Evolutionary conservation across 2,113 vertebrate genomes (phyloP).

Genomic region (Tragelaphus buxtoni): DNA sequence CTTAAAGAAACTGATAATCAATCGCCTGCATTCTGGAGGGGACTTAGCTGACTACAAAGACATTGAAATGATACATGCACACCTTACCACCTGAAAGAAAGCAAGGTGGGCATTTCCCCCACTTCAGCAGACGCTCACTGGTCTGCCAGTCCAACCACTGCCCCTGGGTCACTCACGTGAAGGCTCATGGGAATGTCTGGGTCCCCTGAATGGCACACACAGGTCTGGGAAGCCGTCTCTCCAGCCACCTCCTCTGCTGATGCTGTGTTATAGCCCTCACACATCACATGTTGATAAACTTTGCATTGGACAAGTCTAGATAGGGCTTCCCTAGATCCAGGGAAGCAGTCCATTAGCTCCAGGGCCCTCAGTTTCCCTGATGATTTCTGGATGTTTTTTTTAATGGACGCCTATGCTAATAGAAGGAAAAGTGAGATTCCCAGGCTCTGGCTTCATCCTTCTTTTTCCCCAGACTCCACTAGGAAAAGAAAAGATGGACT

Average conservation of each 20-base stretch:
- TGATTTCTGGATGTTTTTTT: neutral
- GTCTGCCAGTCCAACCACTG: neutral
- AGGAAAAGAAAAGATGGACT: neutral
- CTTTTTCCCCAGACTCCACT: neutral
- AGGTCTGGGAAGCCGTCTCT: neutral
- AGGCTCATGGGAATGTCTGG: neutral
- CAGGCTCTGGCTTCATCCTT: neutral
- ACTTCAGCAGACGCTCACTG: neutral
- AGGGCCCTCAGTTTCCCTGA: neutral
- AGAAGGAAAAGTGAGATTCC: neutral
- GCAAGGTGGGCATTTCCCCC: neutral
- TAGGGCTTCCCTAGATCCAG: neutral
- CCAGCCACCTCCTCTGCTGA: neutral
- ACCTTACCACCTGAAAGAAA: neutral
- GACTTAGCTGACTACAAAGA: neutral
- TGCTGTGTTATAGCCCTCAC: fast-evolving
- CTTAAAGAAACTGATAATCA: neutral
- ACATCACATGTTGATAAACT: neutral
- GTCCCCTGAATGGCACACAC: neutral
- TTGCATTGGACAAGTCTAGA: neutral
- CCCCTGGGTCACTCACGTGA: neutral
- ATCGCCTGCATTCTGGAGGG: neutral
- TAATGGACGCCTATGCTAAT: neutral
- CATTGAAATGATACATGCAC: neutral
- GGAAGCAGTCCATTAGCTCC: neutral